Base-by-base conservation (phyloP, 2,888 invertebrate species). In the Sarcophaga subvicina region DNA sequence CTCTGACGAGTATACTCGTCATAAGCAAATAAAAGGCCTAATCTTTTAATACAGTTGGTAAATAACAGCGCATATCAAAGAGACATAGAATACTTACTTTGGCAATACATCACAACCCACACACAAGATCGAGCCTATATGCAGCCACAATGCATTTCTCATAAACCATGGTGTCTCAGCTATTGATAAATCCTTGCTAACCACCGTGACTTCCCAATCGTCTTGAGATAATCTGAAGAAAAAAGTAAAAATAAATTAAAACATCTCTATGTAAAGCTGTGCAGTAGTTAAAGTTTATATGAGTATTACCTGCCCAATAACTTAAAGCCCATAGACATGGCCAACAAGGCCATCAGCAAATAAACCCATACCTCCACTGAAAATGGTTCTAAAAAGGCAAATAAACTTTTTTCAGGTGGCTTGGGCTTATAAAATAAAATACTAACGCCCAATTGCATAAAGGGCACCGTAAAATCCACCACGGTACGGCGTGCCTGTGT, bases 381-480 rank as follows among this genome's bases (percentile, higher is more conserved):
- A 89, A 98, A 96, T 0, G 98, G 98, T 89, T 96, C 96, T 85
- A 98, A 95, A 93, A 99, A 99, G 12, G 97, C 97, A 94, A 98
- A 98, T 67, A 98, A 94, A 92, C 97, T 96, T 17, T 98, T 96
- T 75, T 96, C 95, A 77, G 96, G 96, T 79, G 95, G 95, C 3
- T 97, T 96, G 12, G 90, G 88, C 91, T 97, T 97, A 89, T 96
- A 96, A 94, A 96, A 97, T 86, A 98, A 93, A 92, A 99, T 98
- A 91, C 98, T 97, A 90, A 98, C 98, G 94, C 97, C 98, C 88
- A 99, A 94, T 89, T 98, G 98, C 98, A 99, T 99, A 94, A 99
- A 99, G 0, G 99, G 99, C 94, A 98, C 98, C 0, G 98, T 98
- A 93, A 99, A 99, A 93, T 98, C 98, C 12, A 98, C 98, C 37